Evolutionary conservation across 2,888 invertebrate genomes (phyloP).

Genomic region (Pollenia angustigena): DNA sequence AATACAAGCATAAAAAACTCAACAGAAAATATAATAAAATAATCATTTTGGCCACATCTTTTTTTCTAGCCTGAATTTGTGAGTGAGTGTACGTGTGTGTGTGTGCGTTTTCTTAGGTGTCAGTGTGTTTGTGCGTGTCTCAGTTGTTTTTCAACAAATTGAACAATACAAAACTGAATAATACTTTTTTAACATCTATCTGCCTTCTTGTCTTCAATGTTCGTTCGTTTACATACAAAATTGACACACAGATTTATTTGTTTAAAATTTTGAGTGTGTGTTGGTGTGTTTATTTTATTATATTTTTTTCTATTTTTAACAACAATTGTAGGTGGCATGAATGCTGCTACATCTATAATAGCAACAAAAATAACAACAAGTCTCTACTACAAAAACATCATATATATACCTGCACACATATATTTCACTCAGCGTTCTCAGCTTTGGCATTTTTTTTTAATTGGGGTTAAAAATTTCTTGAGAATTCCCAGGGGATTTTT

Average conservation of each 20-base stretch:
- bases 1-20: conserved; percentile 51
- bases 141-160: conserved; percentile 31
- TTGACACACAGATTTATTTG: conserved; percentile 52
- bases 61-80: conserved; percentile 33
- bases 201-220: conserved; percentile 47
- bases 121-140: conserved; percentile 3
- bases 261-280: conserved; percentile 34
- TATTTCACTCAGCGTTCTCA: conserved; percentile 24
- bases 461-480: neutral
- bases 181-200: conserved; percentile 28
- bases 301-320: conserved; percentile 82
- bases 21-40: conserved; percentile 49
- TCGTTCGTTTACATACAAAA: conserved; percentile 3
- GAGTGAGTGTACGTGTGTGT: conserved; percentile 9
- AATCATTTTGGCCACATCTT: conserved; percentile 64
- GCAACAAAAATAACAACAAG: conserved; percentile 19
- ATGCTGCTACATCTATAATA: conserved; percentile 27
- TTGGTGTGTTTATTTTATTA: conserved; percentile 2
- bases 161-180: conserved; percentile 54
- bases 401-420: conserved; percentile 37
- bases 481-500: too few species aligned
- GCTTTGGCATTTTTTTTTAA: neutral
- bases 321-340: conserved; percentile 83
- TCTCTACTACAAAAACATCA: conserved; percentile 15
- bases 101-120: neutral